Evolutionary conservation across 2,797 vertebrate species (phyloP), one percentile per base, ranked within the genome.

Genomic region (Enteromius anoplus): DNA sequence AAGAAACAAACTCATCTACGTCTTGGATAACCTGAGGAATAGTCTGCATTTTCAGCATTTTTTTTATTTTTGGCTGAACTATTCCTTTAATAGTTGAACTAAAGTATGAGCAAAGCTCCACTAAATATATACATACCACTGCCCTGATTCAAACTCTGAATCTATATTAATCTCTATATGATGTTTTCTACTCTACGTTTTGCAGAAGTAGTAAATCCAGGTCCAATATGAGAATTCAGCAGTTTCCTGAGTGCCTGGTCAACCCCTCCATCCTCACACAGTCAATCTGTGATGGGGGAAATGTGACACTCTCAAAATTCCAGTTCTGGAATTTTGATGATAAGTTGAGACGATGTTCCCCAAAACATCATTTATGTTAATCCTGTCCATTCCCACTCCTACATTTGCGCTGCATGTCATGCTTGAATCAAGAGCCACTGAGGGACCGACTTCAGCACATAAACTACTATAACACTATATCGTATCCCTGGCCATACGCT

Each of bases 321-420:
- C 9, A 49, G 77, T 85, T 90, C 88, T 92, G 89, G 85, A 81
- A 86, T 90, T 89, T 64, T 89, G 88, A 89, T 88, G 89, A 93
- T 91, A 91, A 90, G 81, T 26, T 70, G 75, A 69, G 32, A 40
- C 29, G 62, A 70, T 51, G 86, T 76, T 68, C 78, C 89, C 88
- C 89, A 85, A 40, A 40, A 88, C 81, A 89, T 85, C 84, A 83
- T 86, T 91, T 88, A 90, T 90, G 89, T 83, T 90, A 90, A 92
- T 91, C 90, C 85, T 68, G 29, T 86, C 86, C 85, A 80, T 76
- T 84, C 84, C 62, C 62, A 47, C 69, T 47, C 71, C 84, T 85
- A 75, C 85, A 81, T 85, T 78, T 83, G 85, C 69, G 64, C 68
- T 47, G 53, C 40, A 86, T 79, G 82, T 72, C 82, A 82, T 76